Base-by-base conservation (phyloP, 2,113 vertebrate genomes). In the Neofelis nebulosa region DNA sequence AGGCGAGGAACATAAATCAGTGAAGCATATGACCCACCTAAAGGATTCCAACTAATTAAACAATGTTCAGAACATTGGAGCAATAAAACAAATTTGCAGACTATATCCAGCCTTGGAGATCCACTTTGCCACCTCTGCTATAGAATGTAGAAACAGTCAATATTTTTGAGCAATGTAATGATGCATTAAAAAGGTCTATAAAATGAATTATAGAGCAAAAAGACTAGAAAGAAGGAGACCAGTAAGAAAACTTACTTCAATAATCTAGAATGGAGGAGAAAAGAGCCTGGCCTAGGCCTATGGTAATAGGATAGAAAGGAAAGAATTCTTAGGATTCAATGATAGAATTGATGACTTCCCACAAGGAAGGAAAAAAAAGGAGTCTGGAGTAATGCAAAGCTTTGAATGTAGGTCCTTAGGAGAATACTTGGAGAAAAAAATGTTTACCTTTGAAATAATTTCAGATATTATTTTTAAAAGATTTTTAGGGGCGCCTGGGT, bases 371-470 rank as follows among this genome's bases (percentile, higher is more conserved):
- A 65, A 74, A 79, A 69, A 73, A 14, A 52, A 7, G n/a, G 16
- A 41, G 41, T 73, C 63, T 71, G 63, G 50, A 78, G 41, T 76
- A 23, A 48, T 73, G 12, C 25, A 66, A n/a, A 15, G 3, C 69
- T 82, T 82, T 68, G 29, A 92, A 66, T 0, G 15, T 31, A 27
- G 38, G 29, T 73, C 6, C 61, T 79, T 80, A 65, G 41, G n/a
- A 61, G 63, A 92, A 88, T 50, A 84, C 15, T 61, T 94, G 27
- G n/a, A 73, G 36, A 45, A 48, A 92, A 29, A 94, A 92, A 84
- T 33, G 96, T 84, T 96, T 79, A 83, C n/a, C 12, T 84, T 89
- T 68, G 78, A 89, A 84, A 55, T 11, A 89, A 82, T 73, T 83
- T 93, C 55, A 95, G 31, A 74, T 21, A 76, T 94, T n/a, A 57